These are phyloP conservation scores for Yponomeuta malinellus DNA, from an alignment of 2,888 invertebrate genomes.

Conservation along the genomic window DNA sequence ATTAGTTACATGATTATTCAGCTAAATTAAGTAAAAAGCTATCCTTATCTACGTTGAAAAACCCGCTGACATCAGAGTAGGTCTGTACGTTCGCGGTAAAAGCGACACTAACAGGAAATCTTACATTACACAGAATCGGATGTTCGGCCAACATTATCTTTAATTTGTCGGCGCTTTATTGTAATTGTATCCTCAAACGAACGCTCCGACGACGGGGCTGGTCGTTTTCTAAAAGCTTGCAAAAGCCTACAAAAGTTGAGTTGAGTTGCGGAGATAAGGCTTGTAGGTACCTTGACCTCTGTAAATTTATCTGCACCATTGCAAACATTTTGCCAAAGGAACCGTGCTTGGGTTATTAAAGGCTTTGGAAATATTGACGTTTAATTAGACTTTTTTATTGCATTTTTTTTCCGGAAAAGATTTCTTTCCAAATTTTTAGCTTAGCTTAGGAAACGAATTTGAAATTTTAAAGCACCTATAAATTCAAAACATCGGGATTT, in stretches of 20 bases:
- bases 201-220: not conserved
- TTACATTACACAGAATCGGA: not conserved
- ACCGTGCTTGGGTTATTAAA: too few species aligned
- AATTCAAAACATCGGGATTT: too few species aligned
- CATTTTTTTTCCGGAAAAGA: too few species aligned
- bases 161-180: not conserved
- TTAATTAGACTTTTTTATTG: too few species aligned
- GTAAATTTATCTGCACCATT: too few species aligned
- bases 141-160: not conserved
- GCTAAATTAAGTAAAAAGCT: not conserved
- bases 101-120: constrained; percentile 2
- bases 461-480: too few species aligned
- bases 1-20: not conserved
- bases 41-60: not conserved
- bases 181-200: constrained; percentile 1
- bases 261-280: too few species aligned
- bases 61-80: not conserved
- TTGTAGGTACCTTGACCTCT: too few species aligned
- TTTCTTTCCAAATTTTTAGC: too few species aligned
- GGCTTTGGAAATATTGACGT: too few species aligned
- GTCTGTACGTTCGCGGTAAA: not conserved
- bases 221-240: not conserved
- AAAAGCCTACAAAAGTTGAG: not conserved
- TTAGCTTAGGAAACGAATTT: too few species aligned
- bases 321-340: too few species aligned